These are phyloP conservation scores for Margarornis squamiger DNA, from an alignment of 2,797 vertebrate genomes.

Conservation along the genomic window DNA sequence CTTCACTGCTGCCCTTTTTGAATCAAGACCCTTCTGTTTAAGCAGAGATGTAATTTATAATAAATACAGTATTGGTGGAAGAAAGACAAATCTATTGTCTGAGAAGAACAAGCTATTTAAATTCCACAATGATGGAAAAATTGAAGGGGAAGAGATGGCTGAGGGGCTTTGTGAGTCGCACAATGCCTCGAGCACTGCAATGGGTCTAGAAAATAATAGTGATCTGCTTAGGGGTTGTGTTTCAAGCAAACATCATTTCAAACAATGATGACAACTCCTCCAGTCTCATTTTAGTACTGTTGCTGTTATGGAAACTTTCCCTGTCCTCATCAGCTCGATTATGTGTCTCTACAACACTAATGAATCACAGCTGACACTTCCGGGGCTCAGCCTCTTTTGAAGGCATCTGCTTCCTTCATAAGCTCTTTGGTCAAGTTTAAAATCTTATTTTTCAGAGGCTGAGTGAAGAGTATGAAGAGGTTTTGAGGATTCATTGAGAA, in stretches of 20 bases:
- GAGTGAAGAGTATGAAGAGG: background rate
- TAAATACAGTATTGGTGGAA: conserved; percentile 21
- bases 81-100: conserved; percentile 44
- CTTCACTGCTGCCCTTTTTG: background rate
- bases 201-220: conserved; percentile 22
- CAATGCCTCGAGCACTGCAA: background rate
- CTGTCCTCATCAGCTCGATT: conserved; percentile 13
- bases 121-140: conserved; percentile 43
- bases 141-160: conserved; percentile 32
- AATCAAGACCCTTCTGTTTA: conserved; percentile 28
- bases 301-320: conserved; percentile 47
- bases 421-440: background rate
- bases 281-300: conserved; percentile 15
- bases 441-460: background rate
- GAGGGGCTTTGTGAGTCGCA: conserved; percentile 20
- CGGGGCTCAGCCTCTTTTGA: background rate
- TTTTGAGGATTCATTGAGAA: background rate
- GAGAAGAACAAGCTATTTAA: conserved; percentile 39
- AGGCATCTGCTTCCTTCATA: background rate
- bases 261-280: conserved; percentile 37
- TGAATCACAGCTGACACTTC: conserved; percentile 35
- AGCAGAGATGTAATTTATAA: conserved; percentile 25
- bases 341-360: background rate
- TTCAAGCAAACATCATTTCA: background rate
- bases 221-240: conserved; percentile 6